Percentiles rank a stretch among this genome's conserved stretches.
phyloP scores from a whole-genome alignment of 1,140 invertebrate species.

The Brachionus paranguensis region DNA sequence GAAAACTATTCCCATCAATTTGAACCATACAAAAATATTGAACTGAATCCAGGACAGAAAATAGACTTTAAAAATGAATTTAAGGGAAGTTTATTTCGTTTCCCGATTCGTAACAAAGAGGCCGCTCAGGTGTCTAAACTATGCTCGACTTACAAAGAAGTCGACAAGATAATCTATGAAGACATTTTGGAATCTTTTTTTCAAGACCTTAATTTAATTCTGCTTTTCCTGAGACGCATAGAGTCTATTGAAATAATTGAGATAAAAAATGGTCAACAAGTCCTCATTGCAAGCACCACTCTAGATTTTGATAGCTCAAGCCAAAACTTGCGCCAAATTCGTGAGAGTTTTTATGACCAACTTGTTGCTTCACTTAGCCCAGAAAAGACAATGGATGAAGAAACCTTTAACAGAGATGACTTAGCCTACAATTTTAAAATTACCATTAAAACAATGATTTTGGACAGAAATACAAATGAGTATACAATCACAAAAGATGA shows the following conservation, averaged over 20 bases:
- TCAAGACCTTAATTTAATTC: constrained; percentile 40
- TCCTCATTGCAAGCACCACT: background rate
- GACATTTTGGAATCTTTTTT: constrained; percentile 7
- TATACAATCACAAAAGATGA: background rate
- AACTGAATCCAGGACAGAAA: background rate
- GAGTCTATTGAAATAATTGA: constrained; percentile 41
- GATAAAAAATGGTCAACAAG: background rate
- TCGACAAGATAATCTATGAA: constrained; percentile 38
- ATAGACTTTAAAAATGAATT: constrained; percentile 33
- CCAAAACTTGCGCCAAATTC: background rate
- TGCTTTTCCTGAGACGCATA: constrained; percentile 41
- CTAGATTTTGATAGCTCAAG: background rate
- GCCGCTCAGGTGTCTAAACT: constrained; percentile 43
- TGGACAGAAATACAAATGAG: background rate
- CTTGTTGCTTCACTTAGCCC: background rate
- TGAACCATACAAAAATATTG: constrained; percentile 22
- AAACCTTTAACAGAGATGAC: background rate
- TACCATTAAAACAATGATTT: background rate
- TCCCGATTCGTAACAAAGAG: constrained; percentile 38
- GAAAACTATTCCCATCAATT: constrained; percentile 3
- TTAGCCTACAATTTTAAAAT: background rate
- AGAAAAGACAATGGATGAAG: background rate
- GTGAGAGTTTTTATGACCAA: background rate
- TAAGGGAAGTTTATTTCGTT: constrained; percentile 41
- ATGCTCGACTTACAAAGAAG: background rate